These are phyloP conservation scores for Hoplodrina blanda DNA, from an alignment of 2,888 invertebrate species.

Conservation along the genomic window DNA sequence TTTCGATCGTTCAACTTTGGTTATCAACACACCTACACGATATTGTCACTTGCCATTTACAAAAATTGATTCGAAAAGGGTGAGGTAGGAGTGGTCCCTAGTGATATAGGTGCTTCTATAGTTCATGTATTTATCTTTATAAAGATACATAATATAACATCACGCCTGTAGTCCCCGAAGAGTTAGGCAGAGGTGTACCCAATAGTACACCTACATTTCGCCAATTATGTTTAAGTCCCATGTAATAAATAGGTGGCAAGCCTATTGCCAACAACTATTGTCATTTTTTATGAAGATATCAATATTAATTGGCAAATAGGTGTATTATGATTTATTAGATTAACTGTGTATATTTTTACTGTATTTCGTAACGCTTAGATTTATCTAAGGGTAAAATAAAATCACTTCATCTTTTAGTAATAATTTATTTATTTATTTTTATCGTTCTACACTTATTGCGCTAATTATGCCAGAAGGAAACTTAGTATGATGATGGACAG, in stretches of 20 bases:
- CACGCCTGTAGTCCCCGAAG: too few relatives aligned
- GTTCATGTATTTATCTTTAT: neutral
- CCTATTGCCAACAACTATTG: too few relatives aligned
- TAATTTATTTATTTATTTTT: neutral
- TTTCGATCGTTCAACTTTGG: conserved; percentile 3
- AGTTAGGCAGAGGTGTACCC: too few relatives aligned
- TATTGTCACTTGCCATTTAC: conserved; percentile 30
- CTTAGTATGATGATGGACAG: neutral
- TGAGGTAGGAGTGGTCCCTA: conserved; percentile 3
- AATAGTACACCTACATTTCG: too few relatives aligned
- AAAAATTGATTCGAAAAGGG: conserved; percentile 21
- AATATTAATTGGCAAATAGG: neutral
- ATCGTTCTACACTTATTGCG: neutral
- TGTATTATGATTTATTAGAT: too few relatives aligned
- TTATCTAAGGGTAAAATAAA: neutral
- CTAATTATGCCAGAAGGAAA: neutral
- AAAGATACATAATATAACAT: neutral
- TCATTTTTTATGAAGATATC: neutral
- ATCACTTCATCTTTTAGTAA: too few relatives aligned
- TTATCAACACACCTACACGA: conserved; percentile 12
- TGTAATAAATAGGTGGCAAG: too few relatives aligned
- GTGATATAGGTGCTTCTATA: neutral
- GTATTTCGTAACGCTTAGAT: neutral
- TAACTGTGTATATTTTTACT: neutral
- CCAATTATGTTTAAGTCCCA: too few relatives aligned